Conservation (phyloP, 2,797 vertebrate genomes). For the Dromococcyx pavoninus region DNA sequence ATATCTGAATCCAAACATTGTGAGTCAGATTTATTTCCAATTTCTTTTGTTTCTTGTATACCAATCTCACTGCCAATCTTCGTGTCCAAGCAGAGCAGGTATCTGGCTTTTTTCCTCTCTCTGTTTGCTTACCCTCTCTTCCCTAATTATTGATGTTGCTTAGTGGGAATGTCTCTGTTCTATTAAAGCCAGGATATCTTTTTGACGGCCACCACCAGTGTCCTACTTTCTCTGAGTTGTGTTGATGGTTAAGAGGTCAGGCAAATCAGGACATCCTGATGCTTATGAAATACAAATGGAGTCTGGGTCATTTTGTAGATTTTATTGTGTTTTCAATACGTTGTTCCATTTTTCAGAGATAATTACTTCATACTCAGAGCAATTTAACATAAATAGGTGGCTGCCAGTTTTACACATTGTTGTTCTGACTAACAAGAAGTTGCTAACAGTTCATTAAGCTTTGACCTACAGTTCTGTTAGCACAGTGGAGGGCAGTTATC, state of each 20-base stretch:
- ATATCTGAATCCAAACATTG: background rate
- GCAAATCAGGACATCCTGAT: background rate
- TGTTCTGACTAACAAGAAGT: background rate
- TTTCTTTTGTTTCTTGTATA: background rate
- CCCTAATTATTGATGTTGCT: background rate
- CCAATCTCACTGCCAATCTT: background rate
- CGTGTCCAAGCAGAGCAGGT: background rate
- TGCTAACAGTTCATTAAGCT: background rate
- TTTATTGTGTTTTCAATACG: background rate
- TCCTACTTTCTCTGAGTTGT: background rate
- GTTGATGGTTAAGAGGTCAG: background rate
- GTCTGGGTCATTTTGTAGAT: background rate
- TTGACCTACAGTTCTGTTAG: background rate
- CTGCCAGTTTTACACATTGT: background rate
- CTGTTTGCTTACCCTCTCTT: background rate
- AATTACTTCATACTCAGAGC: background rate
- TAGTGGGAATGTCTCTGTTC: background rate
- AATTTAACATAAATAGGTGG: background rate
- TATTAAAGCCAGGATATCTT: background rate
- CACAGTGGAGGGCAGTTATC: background rate
- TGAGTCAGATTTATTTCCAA: background rate
- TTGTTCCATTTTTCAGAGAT: background rate
- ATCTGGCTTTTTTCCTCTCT: rapidly evolving
- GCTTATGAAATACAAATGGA: background rate
- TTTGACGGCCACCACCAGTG: background rate